Base-by-base conservation (phyloP, 2,797 vertebrate species). In the Mormyrops attenuatus region DNA sequence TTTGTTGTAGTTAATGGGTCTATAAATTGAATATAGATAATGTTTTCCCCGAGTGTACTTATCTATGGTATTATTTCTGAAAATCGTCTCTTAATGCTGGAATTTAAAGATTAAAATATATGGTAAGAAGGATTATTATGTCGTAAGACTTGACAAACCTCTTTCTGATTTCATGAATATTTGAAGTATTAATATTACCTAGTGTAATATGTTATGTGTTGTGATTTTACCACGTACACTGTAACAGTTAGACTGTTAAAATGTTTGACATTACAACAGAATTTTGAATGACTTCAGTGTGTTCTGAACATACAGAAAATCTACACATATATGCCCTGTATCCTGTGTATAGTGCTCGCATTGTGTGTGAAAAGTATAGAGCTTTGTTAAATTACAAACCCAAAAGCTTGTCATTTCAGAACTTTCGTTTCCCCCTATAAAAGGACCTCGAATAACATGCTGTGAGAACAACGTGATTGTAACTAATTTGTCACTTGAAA, bases 11-110 rank as follows among this genome's bases (percentile, higher is more conserved):
- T 95, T 95, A 95, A 96, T 96, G 95, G 95, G 94, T 95, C 95
- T 95, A 95, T 95, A 95, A 96, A 95, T 95, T 95, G 95, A 95
- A 95, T 94, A 92, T 92, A 95, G 94, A 96, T 95, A 94, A 95
- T 94, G 94, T 87, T 69, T 84, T 63, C 63, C 85, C 85, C 4
- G 5, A 11, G 34, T 89, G 60, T 57, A 87, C 53, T 73, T 77
- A 77, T 85, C 52, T 15, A 11, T 13, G 6, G n/a, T 87, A 49
- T 34, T 55, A 77, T 63, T 69, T 89, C 26, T 47, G 85, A 77
- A 52, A 41, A 89, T 49, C 57, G 34, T 50, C 49, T 26, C 20
- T 66, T 17, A 82, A 66, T 60, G 53, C 17, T n/a, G 20, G 41
- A 47, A 69, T 69, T 69, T 88, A 30, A 88, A 60, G 15, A 57